Conservation (phyloP, 2,888 invertebrate species). For the Pinctada fucata region DNA sequence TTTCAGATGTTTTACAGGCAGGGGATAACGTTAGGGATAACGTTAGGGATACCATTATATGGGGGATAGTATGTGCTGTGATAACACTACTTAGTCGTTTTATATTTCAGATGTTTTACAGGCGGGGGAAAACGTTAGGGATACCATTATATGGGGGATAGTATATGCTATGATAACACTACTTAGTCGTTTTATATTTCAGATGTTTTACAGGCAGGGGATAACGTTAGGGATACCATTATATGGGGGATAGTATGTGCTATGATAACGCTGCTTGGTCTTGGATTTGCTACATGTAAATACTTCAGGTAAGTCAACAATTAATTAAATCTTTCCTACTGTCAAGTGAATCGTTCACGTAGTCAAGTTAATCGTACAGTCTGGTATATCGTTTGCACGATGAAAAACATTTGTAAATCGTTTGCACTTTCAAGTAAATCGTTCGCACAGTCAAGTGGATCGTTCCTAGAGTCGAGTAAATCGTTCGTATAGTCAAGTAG, state of each 20-base stretch:
- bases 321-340: not conserved
- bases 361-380: not conserved
- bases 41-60: too few relatives aligned
- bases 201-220: too few relatives aligned
- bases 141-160: too few relatives aligned
- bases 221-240: slow-evolving; percentile 5
- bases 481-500: not conserved
- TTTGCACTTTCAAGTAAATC: not conserved
- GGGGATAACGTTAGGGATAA: too few relatives aligned
- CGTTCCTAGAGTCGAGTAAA: too few relatives aligned
- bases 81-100: too few relatives aligned
- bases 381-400: not conserved
- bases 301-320: slow-evolving; percentile 47
- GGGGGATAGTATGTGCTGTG: too few relatives aligned
- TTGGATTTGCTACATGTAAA: slow-evolving; percentile 49
- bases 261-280: slow-evolving; percentile 44
- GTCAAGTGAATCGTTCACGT: not conserved
- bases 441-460: not conserved
- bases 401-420: not conserved
- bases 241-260: slow-evolving; percentile 50
- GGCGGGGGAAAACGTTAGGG: too few relatives aligned
- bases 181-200: too few relatives aligned
- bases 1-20: too few relatives aligned
- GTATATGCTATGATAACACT: too few relatives aligned
- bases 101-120: too few relatives aligned